phyloP scores from a whole-genome alignment of 2,888 invertebrate species.

The Metallyticus violacea region DNA sequence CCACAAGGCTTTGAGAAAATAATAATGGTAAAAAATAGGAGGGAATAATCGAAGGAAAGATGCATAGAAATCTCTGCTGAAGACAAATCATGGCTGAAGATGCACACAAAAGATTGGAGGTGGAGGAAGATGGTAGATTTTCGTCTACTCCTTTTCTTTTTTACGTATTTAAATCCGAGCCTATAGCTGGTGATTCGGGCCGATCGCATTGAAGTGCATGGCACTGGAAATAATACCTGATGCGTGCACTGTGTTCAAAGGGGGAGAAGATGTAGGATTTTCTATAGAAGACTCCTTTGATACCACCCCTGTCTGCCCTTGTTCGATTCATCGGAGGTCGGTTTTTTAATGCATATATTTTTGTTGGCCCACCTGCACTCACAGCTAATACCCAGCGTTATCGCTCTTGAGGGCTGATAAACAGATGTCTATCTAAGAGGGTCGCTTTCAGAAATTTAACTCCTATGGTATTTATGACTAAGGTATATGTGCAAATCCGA shows the following conservation, averaged over 20 bases:
- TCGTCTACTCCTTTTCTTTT: neutral
- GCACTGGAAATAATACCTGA: conserved; percentile 1
- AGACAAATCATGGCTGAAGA: conserved; percentile 15
- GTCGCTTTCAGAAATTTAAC: neutral
- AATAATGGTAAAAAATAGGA: neutral
- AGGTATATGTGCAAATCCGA: neutral
- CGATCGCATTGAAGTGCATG: conserved; percentile 11
- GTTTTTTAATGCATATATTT: neutral
- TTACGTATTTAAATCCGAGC: conserved; percentile 1
- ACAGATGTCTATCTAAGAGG: neutral
- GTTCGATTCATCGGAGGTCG: conserved; percentile 9
- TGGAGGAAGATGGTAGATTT: neutral
- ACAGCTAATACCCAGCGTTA: neutral
- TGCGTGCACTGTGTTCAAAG: neutral
- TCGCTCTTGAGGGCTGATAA: neutral
- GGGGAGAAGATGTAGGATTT: neutral
- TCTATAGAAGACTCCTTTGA: conserved; percentile 3
- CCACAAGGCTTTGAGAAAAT: neutral
- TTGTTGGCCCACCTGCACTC: neutral
- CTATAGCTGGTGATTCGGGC: conserved; percentile 1
- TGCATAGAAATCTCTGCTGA: conserved; percentile 1
- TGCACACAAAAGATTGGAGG: conserved; percentile 5
- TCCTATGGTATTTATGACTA: neutral
- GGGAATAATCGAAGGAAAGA: neutral
- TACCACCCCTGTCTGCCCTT: conserved; percentile 4